These are phyloP conservation scores for Phrynocephalus forsythii DNA, from an alignment of 2,797 vertebrate species.

Conservation along the genomic window DNA sequence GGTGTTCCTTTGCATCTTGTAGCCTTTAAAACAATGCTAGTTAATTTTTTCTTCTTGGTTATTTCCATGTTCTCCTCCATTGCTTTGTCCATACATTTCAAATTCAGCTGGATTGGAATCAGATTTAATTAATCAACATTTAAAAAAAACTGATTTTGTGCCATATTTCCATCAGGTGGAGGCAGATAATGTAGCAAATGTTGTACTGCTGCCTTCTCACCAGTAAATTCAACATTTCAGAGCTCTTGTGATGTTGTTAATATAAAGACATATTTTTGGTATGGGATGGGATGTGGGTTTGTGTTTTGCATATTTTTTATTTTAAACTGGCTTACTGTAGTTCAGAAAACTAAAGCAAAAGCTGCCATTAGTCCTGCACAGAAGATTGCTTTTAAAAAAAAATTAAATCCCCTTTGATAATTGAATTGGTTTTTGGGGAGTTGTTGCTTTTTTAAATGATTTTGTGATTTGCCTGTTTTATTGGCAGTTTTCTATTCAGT, in stretches of 20 bases:
- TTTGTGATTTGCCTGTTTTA: not conserved
- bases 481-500: not conserved
- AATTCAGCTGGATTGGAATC: not conserved
- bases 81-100: constrained; percentile 64
- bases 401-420: not conserved
- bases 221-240: not conserved
- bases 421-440: not conserved
- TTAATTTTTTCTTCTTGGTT: not conserved
- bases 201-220: not conserved
- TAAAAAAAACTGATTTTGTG: not conserved
- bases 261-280: not conserved
- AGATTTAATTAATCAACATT: not conserved
- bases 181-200: not conserved
- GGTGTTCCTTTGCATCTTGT: not conserved
- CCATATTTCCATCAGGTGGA: too few relatives aligned
- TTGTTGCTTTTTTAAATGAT: not conserved
- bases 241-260: not conserved
- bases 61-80: not conserved
- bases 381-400: not conserved
- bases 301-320: not conserved
- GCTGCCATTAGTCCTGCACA: too few relatives aligned
- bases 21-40: not conserved
- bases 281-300: not conserved
- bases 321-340: not conserved
- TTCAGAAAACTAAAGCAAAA: not conserved